These are phyloP conservation scores for Elmis aenea DNA, from an alignment of 2,888 invertebrate species.

Conservation along the genomic window DNA sequence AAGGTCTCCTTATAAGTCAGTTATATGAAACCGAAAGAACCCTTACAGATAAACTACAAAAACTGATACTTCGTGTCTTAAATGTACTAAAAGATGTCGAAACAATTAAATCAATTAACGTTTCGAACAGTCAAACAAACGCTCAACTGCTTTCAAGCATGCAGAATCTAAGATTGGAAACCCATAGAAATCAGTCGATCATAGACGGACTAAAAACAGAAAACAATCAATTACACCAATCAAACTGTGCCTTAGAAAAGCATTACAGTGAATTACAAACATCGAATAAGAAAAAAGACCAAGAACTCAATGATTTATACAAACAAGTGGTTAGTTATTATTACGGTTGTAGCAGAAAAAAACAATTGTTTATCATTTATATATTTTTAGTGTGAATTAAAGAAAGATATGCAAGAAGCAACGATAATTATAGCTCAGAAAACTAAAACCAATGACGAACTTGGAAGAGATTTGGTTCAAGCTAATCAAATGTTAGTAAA, in stretches of 20 bases:
- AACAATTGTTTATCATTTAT: background rate
- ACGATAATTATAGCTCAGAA: conserved; percentile 40
- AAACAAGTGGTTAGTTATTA: conserved; percentile 31
- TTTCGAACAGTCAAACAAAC: conserved; percentile 28
- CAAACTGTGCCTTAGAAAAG: conserved; percentile 13
- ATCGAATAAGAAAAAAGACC: conserved; percentile 23
- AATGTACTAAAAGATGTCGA: conserved; percentile 32
- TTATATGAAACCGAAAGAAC: conserved; percentile 13
- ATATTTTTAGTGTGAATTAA: conserved; percentile 34
- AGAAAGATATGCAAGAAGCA: conserved; percentile 39
- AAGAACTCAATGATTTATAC: conserved; percentile 27
- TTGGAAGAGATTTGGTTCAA: conserved; percentile 42
- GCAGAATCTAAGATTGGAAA: conserved; percentile 36
- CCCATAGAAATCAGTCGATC: conserved; percentile 26
- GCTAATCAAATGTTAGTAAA: conserved; percentile 44
- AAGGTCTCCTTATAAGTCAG: conserved; percentile 12
- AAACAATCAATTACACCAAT: conserved; percentile 27
- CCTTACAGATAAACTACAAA: conserved; percentile 12
- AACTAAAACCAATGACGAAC: conserved; percentile 39
- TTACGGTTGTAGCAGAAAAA: too few species aligned
- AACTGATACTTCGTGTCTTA: conserved; percentile 26
- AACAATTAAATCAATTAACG: conserved; percentile 30
- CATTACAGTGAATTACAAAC: conserved; percentile 16
- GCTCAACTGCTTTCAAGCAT: conserved; percentile 31
- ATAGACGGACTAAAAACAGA: conserved; percentile 35